Conservation (phyloP, 2,888 invertebrate genomes). For the Nysson spinosus region DNA sequence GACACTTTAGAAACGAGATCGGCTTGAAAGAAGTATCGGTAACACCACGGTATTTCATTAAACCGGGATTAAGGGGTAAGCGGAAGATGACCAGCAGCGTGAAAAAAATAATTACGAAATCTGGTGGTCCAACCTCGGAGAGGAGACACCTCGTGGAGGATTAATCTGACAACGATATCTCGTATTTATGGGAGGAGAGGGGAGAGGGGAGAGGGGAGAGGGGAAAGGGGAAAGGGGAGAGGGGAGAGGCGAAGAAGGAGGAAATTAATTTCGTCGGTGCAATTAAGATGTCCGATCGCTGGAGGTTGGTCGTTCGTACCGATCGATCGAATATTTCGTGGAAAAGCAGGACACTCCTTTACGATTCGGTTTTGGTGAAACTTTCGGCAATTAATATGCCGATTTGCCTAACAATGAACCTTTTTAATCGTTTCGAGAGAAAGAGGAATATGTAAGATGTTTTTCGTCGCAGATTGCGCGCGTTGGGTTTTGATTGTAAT, state of each 20-base stretch:
- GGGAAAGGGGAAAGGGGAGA: no score
- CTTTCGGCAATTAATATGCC: no score
- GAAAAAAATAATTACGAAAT: slow-evolving; percentile 56
- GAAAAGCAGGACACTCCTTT: slow-evolving; percentile 33
- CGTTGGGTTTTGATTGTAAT: no score
- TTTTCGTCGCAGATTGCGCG: no score
- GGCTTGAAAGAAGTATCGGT: no score
- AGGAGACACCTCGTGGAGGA: slow-evolving; percentile 33
- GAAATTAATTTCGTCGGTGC: slow-evolving; percentile 57
- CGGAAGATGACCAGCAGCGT: slow-evolving; percentile 18
- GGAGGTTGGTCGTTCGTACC: slow-evolving; percentile 27
- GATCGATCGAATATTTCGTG: slow-evolving; percentile 45
- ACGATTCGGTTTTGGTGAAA: neutral
- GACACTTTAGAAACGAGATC: neutral
- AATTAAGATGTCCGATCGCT: slow-evolving; percentile 57
- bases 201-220: no score
- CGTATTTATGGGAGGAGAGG: no score
- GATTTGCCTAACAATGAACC: no score
- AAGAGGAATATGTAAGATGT: no score
- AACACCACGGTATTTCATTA: neutral
- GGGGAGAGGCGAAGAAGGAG: slow-evolving; percentile 21
- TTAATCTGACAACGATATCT: slow-evolving; percentile 57
- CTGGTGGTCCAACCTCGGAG: slow-evolving; percentile 2
- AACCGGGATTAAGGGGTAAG: slow-evolving; percentile 36
- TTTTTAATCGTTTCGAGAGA: no score